A percentile compares a stretch with the other conserved stretches of the same genome.
phyloP scores from a whole-genome alignment of 2,113 vertebrate genomes.

The Nestor notabilis region DNA sequence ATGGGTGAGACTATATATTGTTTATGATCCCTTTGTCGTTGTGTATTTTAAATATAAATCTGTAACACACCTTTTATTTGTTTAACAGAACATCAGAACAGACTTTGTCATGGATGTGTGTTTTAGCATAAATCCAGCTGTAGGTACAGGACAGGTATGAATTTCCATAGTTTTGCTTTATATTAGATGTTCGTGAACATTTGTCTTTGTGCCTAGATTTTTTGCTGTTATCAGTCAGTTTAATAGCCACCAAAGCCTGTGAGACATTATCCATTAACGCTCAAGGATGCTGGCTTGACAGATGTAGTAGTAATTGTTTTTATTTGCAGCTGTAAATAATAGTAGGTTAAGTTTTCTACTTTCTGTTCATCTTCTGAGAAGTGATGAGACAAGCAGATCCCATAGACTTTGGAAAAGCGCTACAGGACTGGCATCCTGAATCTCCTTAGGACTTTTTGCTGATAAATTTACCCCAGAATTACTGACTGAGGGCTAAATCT shows the following conservation, averaged over 20 bases:
- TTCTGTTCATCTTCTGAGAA: background rate
- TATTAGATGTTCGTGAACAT: background rate
- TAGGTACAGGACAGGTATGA: constrained; percentile 89
- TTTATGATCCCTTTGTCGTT: background rate
- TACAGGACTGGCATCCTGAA: background rate
- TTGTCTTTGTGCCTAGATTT: background rate
- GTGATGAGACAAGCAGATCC: background rate
- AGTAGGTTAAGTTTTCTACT: background rate
- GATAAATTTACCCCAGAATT: background rate
- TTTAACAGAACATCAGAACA: constrained; percentile 81
- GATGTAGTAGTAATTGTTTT: background rate
- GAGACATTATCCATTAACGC: background rate
- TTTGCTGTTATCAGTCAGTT: background rate
- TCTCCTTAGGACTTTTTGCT: background rate
- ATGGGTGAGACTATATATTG: background rate
- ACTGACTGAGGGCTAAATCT: background rate
- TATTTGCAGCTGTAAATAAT: background rate
- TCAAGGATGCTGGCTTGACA: background rate
- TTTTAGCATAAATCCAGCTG: constrained; percentile 86
- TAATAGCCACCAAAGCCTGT: background rate
- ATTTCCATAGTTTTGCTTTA: background rate
- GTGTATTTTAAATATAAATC: background rate
- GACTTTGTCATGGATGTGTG: constrained; percentile 85
- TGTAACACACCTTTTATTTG: background rate
- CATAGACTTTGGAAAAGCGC: background rate